Evolutionary conservation across 2,113 vertebrate species (phyloP), one percentile per base, ranked within the genome.

Genomic region (Clinocottus analis): DNA sequence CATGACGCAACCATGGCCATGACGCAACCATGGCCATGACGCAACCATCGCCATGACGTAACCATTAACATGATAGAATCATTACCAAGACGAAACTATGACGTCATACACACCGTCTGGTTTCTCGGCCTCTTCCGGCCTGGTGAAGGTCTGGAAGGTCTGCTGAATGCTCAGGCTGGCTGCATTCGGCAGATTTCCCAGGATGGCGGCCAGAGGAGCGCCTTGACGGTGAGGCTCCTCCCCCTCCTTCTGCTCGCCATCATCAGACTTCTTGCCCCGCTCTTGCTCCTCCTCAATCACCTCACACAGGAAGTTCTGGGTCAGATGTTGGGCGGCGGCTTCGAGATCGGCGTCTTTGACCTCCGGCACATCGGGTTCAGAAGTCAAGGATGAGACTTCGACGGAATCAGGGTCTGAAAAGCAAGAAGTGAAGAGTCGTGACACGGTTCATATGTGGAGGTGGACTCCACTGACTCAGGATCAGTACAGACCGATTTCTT

Each of bases 101-200:
- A 51, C 27, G 1, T 23, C 11, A 72, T 23, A 25, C n/a, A 19
- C 89, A 98, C 97, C 91, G 3, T 79, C 69, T 25, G 35, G 90
- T 88, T 49, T 95, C 92, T 45, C 87, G 0, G 80, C 51, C 84
- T 0, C 92, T 87, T 66, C 96, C 58, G 95, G 96, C 68, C 96
- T 93, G 13, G 83, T 93, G 35, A 67, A 51, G 65, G 64, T 49
- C 43, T 67, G 64, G 0, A 97, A 96, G 56, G 96, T 95, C 39
- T 97, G 96, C 0, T 95, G 96, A 82, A 98, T 96, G 78, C 95
- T 95, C 67, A 97, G 93, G 81, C 97, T 96, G 83, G 96, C 93
- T 0, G 96, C 93, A 0, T 92, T 96, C 12, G 96, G 96, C 45
- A 99, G 90, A 0, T 95, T 96, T 1, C 97, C 97, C 0, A 99